Evolutionary conservation across 92 coral and sea anemone genomes (phyloP).

Genomic region (Umimayanthus kanabou): DNA sequence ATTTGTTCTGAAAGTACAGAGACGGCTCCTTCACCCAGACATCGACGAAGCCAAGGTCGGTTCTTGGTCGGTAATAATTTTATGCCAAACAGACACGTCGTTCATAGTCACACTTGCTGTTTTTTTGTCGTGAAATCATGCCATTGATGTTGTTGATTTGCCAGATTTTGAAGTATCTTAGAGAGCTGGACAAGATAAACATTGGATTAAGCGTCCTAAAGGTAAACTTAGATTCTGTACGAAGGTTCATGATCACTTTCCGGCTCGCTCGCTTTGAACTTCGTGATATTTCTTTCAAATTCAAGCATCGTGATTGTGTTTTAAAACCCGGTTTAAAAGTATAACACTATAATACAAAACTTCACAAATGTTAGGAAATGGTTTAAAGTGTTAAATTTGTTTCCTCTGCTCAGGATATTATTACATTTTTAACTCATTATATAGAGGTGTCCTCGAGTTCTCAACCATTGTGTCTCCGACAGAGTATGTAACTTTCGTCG

Average conservation of each 20-base stretch:
- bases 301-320: too few relatives aligned
- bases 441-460: not conserved
- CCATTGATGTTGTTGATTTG: not conserved
- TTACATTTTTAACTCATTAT: not conserved
- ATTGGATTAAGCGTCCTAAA: slow-evolving; percentile 80
- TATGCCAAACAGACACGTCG: slow-evolving; percentile 17
- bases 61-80: not conserved
- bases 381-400: not conserved
- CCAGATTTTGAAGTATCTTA: slow-evolving; percentile 81
- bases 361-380: not conserved
- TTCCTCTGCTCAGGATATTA: not conserved
- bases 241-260: too few relatives aligned
- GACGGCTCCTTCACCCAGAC: slow-evolving; percentile 64
- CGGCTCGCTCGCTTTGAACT: not conserved
- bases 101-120: not conserved
- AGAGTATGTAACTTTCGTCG: not conserved
- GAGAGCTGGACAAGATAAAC: slow-evolving; percentile 70
- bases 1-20: slow-evolving; percentile 79
- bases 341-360: too few relatives aligned
- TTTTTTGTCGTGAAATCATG: not conserved
- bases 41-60: slow-evolving; percentile 84
- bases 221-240: slow-evolving; percentile 42
- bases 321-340: not conserved
- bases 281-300: too few relatives aligned
- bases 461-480: not conserved